These are phyloP conservation scores for Nesidiocoris tenuis DNA, from an alignment of 2,888 invertebrate species.

Conservation along the genomic window DNA sequence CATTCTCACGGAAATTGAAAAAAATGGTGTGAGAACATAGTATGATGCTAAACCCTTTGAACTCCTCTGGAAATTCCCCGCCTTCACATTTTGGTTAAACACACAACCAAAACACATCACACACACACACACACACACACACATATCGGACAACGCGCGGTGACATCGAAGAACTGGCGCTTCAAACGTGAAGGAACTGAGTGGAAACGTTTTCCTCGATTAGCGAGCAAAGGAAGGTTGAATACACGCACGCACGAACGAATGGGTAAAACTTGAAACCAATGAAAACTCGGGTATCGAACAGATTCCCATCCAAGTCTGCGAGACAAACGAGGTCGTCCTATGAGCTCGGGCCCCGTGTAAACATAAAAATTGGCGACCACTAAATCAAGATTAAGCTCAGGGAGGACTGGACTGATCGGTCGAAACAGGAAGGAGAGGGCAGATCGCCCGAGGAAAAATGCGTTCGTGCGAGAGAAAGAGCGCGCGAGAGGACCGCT, in stretches of 20 bases:
- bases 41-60: no score
- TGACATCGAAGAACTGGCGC: neutral
- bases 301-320: neutral
- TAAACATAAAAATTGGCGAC: slow-evolving; percentile 26
- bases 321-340: slow-evolving; percentile 27
- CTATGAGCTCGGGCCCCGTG: slow-evolving; percentile 3
- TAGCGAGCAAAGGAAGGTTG: neutral
- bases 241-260: neutral
- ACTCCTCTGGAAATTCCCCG: no score
- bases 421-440: neutral
- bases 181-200: neutral
- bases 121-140: no score
- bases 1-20: no score
- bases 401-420: slow-evolving; percentile 21
- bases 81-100: no score
- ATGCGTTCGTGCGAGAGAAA: no score
- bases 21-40: no score
- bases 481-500: neutral
- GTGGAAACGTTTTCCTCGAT: neutral
- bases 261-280: neutral
- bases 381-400: slow-evolving; percentile 30
- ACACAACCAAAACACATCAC: no score
- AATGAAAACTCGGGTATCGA: neutral
- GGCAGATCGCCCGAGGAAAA: neutral
- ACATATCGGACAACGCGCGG: neutral